A percentile compares a stretch with the other conserved stretches of the same genome.
Conservation (phyloP, 2,888 invertebrate genomes). For the Hypomecis atomaria region DNA sequence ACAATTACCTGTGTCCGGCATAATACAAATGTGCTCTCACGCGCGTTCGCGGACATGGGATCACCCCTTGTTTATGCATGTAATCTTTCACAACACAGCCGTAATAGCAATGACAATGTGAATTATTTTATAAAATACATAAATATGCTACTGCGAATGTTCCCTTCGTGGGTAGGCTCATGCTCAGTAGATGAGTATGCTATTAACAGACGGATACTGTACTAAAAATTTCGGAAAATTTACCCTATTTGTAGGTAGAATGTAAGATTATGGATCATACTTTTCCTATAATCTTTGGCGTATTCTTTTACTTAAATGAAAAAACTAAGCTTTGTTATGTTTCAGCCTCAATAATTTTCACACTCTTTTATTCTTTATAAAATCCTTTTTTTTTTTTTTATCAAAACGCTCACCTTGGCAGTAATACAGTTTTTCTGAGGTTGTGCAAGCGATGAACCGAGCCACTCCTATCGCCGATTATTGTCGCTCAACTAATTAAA, state of each 20-base stretch:
- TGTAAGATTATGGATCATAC: no score
- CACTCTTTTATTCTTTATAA: background rate
- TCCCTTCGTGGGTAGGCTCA: no score
- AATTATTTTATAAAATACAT: background rate
- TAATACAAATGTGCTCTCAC: slow-evolving; percentile 40
- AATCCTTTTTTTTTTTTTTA: background rate
- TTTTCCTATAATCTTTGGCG: no score
- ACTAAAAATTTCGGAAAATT: no score
- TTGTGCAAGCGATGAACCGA: slow-evolving; percentile 54
- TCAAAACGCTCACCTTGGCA: background rate
- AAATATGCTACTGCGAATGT: no score
- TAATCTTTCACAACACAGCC: background rate
- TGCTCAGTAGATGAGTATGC: no score
- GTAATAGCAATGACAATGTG: background rate
- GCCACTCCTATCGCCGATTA: slow-evolving; percentile 64
- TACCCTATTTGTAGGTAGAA: no score
- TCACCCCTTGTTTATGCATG: slow-evolving; percentile 4
- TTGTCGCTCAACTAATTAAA: slow-evolving; percentile 79
- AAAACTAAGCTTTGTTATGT: no score
- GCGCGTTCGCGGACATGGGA: slow-evolving; percentile 8
- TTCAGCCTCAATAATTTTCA: background rate
- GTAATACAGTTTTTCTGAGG: slow-evolving; percentile 37
- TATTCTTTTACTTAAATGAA: no score
- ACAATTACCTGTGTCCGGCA: slow-evolving; percentile 55
- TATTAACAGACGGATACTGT: no score